Evolutionary conservation across 2,797 vertebrate genomes (phyloP), one percentile per base, ranked within the genome.

Genomic region (Anguilla anguilla): DNA sequence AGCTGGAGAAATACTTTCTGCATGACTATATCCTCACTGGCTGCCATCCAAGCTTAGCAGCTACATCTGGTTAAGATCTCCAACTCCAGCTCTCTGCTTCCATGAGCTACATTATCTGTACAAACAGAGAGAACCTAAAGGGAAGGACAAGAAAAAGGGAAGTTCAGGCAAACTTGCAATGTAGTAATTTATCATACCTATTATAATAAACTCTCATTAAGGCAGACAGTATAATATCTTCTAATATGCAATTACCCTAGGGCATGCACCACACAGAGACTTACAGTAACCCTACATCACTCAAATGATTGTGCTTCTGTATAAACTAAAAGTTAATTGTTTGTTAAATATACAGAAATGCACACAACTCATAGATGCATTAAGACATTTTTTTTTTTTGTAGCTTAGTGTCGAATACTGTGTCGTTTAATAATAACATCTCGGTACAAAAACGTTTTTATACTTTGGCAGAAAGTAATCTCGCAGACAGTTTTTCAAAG

Each of bases 21-120:
- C 95, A 96, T 96, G 95, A 96, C 94, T 95, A 91, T 94, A 95
- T 96, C 94, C 94, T 93, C 93, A 93, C 89, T 96, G 96, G 95
- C 94, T 90, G 88, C 92, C 91, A 88, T 94, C 94, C 95, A 96
- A 93, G 81, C 86, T 91, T 89, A 95, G 92, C 91, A 90, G 92
- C 91, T 94, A 89, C 95, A 96, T 96, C 96, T 97, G 96, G 95
- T 95, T 93, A 89, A 95, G 91, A 92, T 96, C 95, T 93, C 90
- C 92, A 89, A 91, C 85, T 83, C 81, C 86, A 86, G 85, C 83
- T 84, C 35, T 67, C 55, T 9, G 69, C 85, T 88, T 72, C 86
- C 81, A 91, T 86, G 7, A 43, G n/a, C 31, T 28, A 25, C 13
- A 35, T n/a, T 67, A 25, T 69, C 74, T 6, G 57, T 74, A 51